phyloP scores from a whole-genome alignment of 2,797 vertebrate species.

The Amblyraja radiata region DNA sequence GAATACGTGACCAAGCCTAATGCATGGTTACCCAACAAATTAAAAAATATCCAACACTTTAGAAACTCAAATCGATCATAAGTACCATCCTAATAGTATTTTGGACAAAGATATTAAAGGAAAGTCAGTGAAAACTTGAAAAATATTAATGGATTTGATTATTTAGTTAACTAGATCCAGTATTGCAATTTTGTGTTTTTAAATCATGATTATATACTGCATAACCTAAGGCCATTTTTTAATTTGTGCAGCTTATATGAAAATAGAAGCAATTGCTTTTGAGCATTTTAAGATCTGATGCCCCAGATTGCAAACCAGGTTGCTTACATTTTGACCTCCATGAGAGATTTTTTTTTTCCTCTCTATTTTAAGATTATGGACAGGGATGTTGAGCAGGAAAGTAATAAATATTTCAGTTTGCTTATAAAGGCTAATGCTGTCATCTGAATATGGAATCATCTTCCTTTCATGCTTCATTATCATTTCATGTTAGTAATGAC shows the following conservation, averaged over 20 bases:
- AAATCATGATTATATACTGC: slow-evolving; percentile 94
- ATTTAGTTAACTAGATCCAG: slow-evolving; percentile 87
- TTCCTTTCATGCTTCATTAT: slow-evolving; percentile 82
- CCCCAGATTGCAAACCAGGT: slow-evolving; percentile 83
- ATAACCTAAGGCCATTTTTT: slow-evolving; percentile 83
- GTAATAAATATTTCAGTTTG: slow-evolving; percentile 91
- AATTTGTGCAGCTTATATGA: slow-evolving; percentile 94
- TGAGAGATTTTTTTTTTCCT: slow-evolving; percentile 52
- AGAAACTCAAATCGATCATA: neutral
- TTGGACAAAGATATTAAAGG: slow-evolving; percentile 75
- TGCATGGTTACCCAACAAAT: neutral
- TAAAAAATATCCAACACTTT: neutral
- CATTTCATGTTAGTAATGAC: slow-evolving; percentile 79
- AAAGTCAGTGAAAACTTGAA: slow-evolving; percentile 78
- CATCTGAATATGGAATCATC: slow-evolving; percentile 85
- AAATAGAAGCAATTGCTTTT: slow-evolving; percentile 95
- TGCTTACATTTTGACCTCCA: slow-evolving; percentile 46
- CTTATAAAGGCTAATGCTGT: slow-evolving; percentile 80
- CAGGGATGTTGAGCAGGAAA: slow-evolving; percentile 71
- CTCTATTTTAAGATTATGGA: slow-evolving; percentile 72
- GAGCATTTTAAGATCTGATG: slow-evolving; percentile 98
- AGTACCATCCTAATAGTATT: slow-evolving; percentile 39
- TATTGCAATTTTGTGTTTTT: slow-evolving; percentile 88
- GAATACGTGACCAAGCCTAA: neutral
- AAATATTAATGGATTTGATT: slow-evolving; percentile 98